Base-by-base conservation (phyloP, 2,888 invertebrate genomes). In the Actias luna region DNA sequence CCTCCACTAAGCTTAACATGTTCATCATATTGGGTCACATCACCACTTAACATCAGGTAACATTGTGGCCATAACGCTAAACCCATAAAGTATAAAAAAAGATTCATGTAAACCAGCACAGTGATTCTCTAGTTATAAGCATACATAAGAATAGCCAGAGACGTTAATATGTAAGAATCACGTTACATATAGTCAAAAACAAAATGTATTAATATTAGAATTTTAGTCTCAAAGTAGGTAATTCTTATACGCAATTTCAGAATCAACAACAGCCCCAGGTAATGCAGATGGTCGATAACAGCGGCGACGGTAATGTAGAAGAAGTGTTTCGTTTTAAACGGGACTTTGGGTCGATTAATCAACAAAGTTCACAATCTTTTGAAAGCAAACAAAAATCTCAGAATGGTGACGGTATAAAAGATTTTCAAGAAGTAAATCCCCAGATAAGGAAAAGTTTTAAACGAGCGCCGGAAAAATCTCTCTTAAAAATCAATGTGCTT, bases 401-500 rank as follows among this genome's bases (percentile, higher is more conserved):
- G 10, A 1, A 27, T 46, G 10, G n/a, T 59, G 42, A n/a, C 5
- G 14, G 22, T 42, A 8, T n/a, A 74, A 82, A n/a, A 8, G 82
- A 2, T 18, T 18, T 42, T 16, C n/a, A 42, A 42, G 42, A 18
- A 7, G 18, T 5, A n/a, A 18, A 42, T 31, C 79, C 85, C 33
- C 86, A 82, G 69, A 85, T 87, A 55, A 22, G 35, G 22, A 1
- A 22, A 25, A 25, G 14, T 25, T 7, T 39, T 0, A 57, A 57
- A 0, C 18, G 18, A 18, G 7, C 7, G 18, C 64, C 39, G 18
- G 36, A 62, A 2, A 62, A 22, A 87, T 93, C 64, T 65, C 92
- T 75, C 72, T 91, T 64, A 83, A 93, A 65, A 74, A 92, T 77
- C 87, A 96, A 87, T 79, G 92, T 69, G 89, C 93, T 74, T 84